These are phyloP conservation scores for Anthopleura sola DNA, from an alignment of 64 coral and sea anemone species.

Conservation along the genomic window DNA sequence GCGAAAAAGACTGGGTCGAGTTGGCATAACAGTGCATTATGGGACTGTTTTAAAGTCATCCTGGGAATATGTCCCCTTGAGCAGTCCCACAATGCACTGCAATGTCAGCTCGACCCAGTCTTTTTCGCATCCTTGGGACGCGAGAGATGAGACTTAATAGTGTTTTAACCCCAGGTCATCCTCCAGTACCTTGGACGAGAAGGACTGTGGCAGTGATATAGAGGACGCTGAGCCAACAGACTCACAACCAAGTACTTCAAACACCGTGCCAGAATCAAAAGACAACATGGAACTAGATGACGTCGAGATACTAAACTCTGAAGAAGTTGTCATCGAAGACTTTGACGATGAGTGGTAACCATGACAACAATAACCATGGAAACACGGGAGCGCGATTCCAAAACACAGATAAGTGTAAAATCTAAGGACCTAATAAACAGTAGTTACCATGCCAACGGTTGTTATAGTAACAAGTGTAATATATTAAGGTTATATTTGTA, in stretches of 20 bases:
- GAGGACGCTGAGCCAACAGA: slow-evolving; percentile 25
- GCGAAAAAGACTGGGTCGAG: too few relatives aligned
- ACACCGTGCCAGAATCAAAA: background rate
- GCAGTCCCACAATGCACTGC: too few relatives aligned
- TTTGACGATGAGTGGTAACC: slow-evolving; percentile 55
- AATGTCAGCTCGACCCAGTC: too few relatives aligned
- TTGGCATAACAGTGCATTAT: too few relatives aligned
- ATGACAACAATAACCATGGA: background rate
- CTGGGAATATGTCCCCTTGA: too few relatives aligned
- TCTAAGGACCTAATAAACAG: background rate
- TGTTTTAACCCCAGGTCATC: slow-evolving; percentile 25
- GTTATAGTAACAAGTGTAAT: background rate
- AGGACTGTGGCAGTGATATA: slow-evolving; percentile 52
- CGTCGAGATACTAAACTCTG: background rate
- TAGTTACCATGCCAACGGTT: background rate
- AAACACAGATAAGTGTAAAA: background rate
- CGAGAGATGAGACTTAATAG: background rate
- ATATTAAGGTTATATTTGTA: background rate
- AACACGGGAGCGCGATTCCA: background rate
- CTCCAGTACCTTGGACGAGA: slow-evolving; percentile 73
- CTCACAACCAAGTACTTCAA: background rate
- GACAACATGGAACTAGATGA: slow-evolving; percentile 18
- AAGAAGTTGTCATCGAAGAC: slow-evolving; percentile 40
- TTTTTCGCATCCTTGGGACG: too few relatives aligned
- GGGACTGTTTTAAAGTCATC: too few relatives aligned